Percentiles rank a stretch among this genome's conserved stretches.
Evolutionary conservation across 2,888 invertebrate species (phyloP).

Genomic region (Chymomyza amoena): DNA sequence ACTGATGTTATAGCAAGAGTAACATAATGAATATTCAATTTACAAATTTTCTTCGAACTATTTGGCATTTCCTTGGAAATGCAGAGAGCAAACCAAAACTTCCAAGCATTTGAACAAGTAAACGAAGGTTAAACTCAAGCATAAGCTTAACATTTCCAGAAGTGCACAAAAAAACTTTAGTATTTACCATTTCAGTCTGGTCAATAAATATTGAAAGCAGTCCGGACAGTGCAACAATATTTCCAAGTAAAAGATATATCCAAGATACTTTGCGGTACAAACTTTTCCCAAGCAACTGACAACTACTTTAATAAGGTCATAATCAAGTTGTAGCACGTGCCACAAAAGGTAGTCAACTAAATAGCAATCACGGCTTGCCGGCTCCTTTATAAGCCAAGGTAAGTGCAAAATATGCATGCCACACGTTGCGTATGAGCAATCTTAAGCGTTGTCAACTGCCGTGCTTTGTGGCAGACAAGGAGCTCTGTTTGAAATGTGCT

Average conservation of each 20-base stretch:
- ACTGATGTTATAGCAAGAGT: too few species aligned
- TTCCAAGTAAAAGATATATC: not conserved
- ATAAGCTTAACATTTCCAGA: too few species aligned
- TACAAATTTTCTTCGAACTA: too few species aligned
- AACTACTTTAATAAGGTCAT: conserved; percentile 3
- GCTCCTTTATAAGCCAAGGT: conserved; percentile 11
- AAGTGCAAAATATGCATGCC: conserved; percentile 22
- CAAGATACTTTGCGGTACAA: not conserved
- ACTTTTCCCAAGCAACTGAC: conserved; percentile 9
- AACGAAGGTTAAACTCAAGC: too few species aligned
- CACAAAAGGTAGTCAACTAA: conserved; percentile 18
- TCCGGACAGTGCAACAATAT: not conserved
- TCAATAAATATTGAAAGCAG: too few species aligned
- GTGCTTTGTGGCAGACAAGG: conserved; percentile 2
- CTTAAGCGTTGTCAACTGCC: conserved; percentile 14
- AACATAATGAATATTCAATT: too few species aligned
- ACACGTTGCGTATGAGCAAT: conserved; percentile 43
- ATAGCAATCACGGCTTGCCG: conserved; percentile 28
- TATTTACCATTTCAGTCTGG: too few species aligned
- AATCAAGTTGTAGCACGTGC: conserved; percentile 16
- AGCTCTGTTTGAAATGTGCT: conserved; percentile 18
- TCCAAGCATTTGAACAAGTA: too few species aligned
- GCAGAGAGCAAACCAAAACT: too few species aligned
- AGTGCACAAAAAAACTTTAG: too few species aligned
- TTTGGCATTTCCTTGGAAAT: too few species aligned